phyloP scores from a whole-genome alignment of 2,113 vertebrate genomes.

The Neogale vison region DNA sequence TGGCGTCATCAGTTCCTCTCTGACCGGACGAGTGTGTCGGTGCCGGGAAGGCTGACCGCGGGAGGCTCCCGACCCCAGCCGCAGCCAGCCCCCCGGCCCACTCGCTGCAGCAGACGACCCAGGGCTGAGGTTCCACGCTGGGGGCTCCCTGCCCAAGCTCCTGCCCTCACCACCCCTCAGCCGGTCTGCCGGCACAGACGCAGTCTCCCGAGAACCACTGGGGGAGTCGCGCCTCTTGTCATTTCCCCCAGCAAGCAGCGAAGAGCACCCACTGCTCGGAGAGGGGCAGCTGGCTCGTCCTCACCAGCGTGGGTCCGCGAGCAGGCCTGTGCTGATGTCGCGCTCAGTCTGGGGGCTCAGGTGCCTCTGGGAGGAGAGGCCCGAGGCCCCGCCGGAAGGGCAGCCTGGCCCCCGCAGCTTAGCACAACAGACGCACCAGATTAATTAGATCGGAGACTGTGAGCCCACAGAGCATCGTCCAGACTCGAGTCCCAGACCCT shows the following conservation, averaged over 20 bases:
- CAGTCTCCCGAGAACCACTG: background rate
- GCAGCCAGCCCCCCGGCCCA: background rate
- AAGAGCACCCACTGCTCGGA: rapidly evolving
- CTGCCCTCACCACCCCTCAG: rapidly evolving
- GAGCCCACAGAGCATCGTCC: background rate
- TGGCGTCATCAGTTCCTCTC: background rate
- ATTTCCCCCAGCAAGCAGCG: background rate
- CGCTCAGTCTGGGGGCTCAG: background rate
- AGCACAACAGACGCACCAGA: background rate
- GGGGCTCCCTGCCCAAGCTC: too few relatives aligned
- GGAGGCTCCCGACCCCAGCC: background rate
- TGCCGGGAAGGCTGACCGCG: background rate
- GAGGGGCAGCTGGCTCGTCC: background rate
- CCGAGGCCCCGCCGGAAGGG: background rate
- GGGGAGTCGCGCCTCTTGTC: background rate
- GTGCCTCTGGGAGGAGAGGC: background rate
- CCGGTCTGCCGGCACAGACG: rapidly evolving
- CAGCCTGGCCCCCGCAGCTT: background rate
- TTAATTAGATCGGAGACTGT: rapidly evolving
- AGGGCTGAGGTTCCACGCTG: background rate
- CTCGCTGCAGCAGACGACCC: background rate
- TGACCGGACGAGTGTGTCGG: rapidly evolving
- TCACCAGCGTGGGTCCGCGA: rapidly evolving
- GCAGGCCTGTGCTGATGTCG: background rate
- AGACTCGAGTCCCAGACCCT: rapidly evolving